Percentiles rank a stretch among this genome's conserved stretches.
Conservation (phyloP, 2,888 invertebrate genomes). For the Athrips mouffetella region DNA sequence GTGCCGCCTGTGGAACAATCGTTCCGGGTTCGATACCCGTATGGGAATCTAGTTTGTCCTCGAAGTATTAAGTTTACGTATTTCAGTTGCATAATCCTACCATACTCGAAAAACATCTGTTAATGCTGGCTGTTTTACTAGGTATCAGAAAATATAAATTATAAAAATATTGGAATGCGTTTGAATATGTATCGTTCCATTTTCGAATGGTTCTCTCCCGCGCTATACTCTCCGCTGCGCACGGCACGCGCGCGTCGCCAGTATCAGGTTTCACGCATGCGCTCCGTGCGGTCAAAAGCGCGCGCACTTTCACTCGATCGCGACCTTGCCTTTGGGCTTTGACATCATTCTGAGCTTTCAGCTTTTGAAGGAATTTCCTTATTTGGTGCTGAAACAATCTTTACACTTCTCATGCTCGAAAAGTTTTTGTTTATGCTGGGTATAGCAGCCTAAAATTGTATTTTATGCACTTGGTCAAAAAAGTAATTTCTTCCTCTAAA, state of each 20-base stretch:
- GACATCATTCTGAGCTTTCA: conserved; percentile 27
- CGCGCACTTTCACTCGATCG: conserved; percentile 51
- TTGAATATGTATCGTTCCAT: neutral
- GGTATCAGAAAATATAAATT: too few species aligned
- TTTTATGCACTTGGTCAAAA: too few species aligned
- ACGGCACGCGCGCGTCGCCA: conserved; percentile 70
- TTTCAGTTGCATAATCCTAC: too few species aligned
- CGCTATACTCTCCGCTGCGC: conserved; percentile 53
- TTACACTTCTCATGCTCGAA: too few species aligned
- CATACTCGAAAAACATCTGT: too few species aligned
- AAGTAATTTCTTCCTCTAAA: too few species aligned
- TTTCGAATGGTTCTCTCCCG: conserved; percentile 27
- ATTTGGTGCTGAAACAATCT: neutral
- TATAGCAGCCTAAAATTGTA: too few species aligned
- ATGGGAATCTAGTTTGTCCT: neutral
- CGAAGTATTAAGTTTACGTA: neutral
- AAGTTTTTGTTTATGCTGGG: too few species aligned
- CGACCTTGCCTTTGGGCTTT: conserved; percentile 58
- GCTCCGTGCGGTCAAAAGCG: too few species aligned
- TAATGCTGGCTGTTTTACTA: too few species aligned
- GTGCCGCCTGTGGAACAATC: conserved; percentile 8
- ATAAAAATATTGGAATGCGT: too few species aligned
- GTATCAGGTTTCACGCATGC: conserved; percentile 58
- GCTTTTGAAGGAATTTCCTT: neutral
- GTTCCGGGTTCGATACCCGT: conserved; percentile 20